A percentile compares a stretch with the other conserved stretches of the same genome.
Conservation (phyloP, 2,888 invertebrate genomes). For the Maniola hyperantus region DNA sequence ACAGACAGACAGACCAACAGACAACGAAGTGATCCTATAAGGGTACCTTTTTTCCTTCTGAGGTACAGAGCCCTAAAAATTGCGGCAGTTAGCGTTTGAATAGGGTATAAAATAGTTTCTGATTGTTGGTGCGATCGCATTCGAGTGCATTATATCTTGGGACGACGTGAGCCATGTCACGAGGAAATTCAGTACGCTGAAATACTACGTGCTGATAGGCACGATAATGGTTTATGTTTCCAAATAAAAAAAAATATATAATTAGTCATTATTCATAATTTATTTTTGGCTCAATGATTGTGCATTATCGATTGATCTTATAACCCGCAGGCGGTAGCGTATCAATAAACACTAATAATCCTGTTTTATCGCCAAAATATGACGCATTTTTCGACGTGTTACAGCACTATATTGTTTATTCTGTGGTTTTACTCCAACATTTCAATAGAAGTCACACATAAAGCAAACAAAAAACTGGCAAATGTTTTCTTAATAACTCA, state of each 20-base stretch:
- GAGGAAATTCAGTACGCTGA: not conserved
- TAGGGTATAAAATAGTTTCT: no score
- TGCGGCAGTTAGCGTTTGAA: no score
- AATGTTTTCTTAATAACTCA: constrained; percentile 5
- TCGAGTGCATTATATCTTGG: not conserved
- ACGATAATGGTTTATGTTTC: constrained; percentile 18
- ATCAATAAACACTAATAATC: constrained; percentile 29
- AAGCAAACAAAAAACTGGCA: not conserved
- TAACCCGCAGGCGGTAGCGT: constrained; percentile 55
- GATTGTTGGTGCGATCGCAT: not conserved
- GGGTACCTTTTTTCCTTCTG: no score
- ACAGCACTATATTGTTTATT: constrained; percentile 6
- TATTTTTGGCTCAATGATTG: constrained; percentile 60
- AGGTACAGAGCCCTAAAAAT: no score
- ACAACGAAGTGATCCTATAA: no score
- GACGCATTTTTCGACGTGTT: constrained; percentile 12
- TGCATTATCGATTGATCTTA: constrained; percentile 61
- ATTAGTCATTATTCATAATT: constrained; percentile 43
- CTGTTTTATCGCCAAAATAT: constrained; percentile 11
- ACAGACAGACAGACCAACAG: no score
- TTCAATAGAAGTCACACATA: constrained; percentile 8
- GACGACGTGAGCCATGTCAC: constrained; percentile 9
- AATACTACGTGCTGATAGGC: constrained; percentile 15
- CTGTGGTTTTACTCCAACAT: not conserved
- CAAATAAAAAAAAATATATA: constrained; percentile 25